These are phyloP conservation scores for Hyla sarda DNA, from an alignment of 2,113 vertebrate genomes.

Conservation along the genomic window DNA sequence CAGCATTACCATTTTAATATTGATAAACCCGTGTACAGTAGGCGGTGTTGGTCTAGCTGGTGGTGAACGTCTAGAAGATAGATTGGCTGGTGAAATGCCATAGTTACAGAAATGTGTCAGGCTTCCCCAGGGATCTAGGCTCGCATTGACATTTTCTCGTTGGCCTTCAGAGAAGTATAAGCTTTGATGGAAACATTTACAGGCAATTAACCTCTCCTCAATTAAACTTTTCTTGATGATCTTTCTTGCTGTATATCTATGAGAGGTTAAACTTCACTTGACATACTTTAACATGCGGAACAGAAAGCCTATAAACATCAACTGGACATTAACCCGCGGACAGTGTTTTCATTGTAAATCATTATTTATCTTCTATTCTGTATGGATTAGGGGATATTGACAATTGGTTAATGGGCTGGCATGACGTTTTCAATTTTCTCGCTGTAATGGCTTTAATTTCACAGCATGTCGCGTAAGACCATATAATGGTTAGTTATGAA, in stretches of 20 bases:
- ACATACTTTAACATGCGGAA: conserved; percentile 47
- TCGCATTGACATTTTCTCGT: conserved; percentile 39
- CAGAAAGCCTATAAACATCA: conserved; percentile 27
- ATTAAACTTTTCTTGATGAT: conserved; percentile 15
- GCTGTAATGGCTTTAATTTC: conserved; percentile 21
- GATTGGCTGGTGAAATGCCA: conserved; percentile 37
- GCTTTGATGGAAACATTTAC: conserved; percentile 48
- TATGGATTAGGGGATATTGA: conserved; percentile 20
- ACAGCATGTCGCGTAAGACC: conserved; percentile 15
- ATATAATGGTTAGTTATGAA: conserved; percentile 21
- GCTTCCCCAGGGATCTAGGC: conserved; percentile 1
- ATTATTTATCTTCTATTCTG: not conserved
- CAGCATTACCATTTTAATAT: not conserved
- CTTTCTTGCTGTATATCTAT: conserved; percentile 7
- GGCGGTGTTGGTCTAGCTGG: not conserved
- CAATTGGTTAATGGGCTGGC: not conserved
- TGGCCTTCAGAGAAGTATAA: not conserved
- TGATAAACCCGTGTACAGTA: conserved; percentile 9
- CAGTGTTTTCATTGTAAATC: not conserved
- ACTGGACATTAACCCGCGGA: not conserved
- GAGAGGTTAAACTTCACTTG: conserved; percentile 33
- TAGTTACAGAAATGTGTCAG: conserved; percentile 7
- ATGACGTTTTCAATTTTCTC: conserved; percentile 22
- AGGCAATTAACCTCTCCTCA: conserved; percentile 40
- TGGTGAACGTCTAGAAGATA: conserved; percentile 24